Evolutionary conservation across 2,888 invertebrate genomes (phyloP).

Genomic region (Tanytarsus gracilentus): DNA sequence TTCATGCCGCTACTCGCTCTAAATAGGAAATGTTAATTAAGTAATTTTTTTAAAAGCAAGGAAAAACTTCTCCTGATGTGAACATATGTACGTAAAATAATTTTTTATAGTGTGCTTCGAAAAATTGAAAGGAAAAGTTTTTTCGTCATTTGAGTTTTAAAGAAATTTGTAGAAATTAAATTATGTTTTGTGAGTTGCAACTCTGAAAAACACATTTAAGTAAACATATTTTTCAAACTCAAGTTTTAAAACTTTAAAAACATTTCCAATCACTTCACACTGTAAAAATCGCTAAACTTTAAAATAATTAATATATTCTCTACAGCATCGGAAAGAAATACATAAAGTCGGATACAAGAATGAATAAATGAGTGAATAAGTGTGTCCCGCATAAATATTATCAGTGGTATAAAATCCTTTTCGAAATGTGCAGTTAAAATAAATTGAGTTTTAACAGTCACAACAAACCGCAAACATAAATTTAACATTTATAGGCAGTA

Average conservation of each 20-base stretch:
- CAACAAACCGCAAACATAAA: not conserved
- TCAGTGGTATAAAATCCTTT: not conserved
- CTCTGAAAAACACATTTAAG: too few relatives aligned
- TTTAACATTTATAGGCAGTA: not conserved
- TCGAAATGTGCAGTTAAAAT: constrained; percentile 18
- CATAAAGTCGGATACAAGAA: too few relatives aligned
- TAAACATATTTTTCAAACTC: too few relatives aligned
- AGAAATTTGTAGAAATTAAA: too few relatives aligned
- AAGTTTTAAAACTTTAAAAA: too few relatives aligned
- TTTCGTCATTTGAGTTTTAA: not conserved
- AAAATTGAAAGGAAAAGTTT: not conserved
- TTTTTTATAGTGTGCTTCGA: not conserved
- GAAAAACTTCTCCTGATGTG: not conserved
- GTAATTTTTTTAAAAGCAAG: constrained; percentile 26
- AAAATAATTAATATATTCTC: too few relatives aligned
- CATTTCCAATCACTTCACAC: too few relatives aligned
- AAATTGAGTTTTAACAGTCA: constrained; percentile 27
- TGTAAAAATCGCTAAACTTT: too few relatives aligned
- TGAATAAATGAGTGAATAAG: too few relatives aligned
- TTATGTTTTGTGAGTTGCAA: too few relatives aligned
- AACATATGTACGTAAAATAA: too few relatives aligned
- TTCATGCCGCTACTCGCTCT: not conserved
- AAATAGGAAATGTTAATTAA: constrained; percentile 29
- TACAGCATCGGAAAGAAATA: too few relatives aligned
- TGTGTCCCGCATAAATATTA: not conserved